Evolutionary conservation across 2,113 vertebrate genomes (phyloP).

Genomic region (Oreochromis spilurus): DNA sequence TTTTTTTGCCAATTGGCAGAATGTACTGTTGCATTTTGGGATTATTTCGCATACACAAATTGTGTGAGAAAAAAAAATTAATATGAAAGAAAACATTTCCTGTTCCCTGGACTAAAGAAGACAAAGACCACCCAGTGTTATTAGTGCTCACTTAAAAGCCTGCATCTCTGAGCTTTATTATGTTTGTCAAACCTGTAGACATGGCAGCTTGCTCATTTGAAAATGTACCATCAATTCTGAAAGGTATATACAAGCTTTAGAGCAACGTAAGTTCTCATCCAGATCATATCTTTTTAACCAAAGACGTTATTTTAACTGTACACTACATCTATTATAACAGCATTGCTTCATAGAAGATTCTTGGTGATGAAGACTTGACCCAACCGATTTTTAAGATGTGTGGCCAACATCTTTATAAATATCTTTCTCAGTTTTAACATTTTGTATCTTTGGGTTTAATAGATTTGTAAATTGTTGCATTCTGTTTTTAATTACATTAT

Average conservation of each 20-base stretch:
- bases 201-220: background rate
- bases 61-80: background rate
- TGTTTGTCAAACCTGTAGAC: background rate
- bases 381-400: background rate
- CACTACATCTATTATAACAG: background rate
- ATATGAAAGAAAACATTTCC: background rate
- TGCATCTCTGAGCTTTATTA: background rate
- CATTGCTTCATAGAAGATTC: background rate
- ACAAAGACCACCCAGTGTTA: background rate
- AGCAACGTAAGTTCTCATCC: background rate
- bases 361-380: background rate
- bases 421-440: background rate
- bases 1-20: background rate
- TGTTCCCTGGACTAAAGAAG: background rate
- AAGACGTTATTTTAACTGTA: background rate
- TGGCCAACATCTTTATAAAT: background rate
- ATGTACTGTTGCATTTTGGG: background rate
- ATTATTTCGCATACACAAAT: background rate
- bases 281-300: background rate
- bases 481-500: background rate
- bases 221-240: background rate
- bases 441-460: background rate
- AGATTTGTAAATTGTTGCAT: background rate
- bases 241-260: background rate
- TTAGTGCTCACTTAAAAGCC: background rate